Conservation (phyloP, 2,797 vertebrate species). For the Karalla daura region DNA sequence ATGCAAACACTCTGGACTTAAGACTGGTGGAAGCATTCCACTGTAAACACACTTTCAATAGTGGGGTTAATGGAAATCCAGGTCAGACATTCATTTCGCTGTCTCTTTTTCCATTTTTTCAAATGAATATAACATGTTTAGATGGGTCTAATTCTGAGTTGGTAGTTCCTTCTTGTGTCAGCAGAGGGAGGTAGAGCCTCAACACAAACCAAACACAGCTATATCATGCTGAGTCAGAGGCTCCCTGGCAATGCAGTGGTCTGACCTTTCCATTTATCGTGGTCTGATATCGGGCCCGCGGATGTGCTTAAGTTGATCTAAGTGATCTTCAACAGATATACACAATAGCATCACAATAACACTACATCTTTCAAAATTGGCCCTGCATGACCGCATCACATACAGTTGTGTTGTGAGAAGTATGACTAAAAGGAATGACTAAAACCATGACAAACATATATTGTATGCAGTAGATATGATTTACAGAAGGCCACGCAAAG, state of each 20-base stretch:
- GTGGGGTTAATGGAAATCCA: not conserved
- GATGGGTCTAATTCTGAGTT: not conserved
- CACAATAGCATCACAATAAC: not conserved
- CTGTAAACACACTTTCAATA: not conserved
- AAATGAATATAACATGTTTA: not conserved
- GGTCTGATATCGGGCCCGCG: not conserved
- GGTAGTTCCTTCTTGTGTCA: slow-evolving; percentile 17
- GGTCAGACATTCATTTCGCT: not conserved
- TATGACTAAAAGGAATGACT: not conserved
- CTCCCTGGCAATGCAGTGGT: not conserved
- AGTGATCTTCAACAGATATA: not conserved
- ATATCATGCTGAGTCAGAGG: slow-evolving; percentile 23
- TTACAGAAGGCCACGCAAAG: not conserved
- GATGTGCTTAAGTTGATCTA: not conserved
- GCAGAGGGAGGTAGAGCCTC: slow-evolving; percentile 54
- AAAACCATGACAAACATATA: not conserved
- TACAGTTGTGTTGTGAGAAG: slow-evolving; percentile 3
- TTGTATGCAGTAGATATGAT: too few species aligned
- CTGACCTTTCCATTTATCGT: not conserved
- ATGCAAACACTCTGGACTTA: not conserved
- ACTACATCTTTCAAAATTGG: not conserved
- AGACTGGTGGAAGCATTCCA: not conserved
- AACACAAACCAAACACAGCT: not conserved
- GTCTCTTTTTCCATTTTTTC: not conserved
- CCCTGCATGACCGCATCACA: slow-evolving; percentile 20